These are phyloP conservation scores for Zophobas atratus DNA, from an alignment of 1,140 invertebrate species.

Conservation along the genomic window DNA sequence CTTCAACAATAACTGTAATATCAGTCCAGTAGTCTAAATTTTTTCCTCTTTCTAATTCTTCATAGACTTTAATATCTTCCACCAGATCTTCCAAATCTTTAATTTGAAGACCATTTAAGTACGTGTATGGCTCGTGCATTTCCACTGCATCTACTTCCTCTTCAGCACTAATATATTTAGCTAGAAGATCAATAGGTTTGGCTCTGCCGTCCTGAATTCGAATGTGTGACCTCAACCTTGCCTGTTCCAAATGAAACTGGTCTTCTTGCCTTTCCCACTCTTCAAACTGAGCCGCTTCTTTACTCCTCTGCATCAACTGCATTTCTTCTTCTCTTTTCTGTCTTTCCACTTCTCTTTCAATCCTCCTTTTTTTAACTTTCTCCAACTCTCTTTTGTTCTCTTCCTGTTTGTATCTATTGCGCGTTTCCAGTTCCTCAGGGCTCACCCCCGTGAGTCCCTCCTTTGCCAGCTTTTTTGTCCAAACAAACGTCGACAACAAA, in stretches of 20 bases:
- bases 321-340: slow-evolving; percentile 93
- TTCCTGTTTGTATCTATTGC: slow-evolving; percentile 89
- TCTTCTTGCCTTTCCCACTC: slow-evolving; percentile 97
- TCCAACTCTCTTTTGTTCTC: slow-evolving; percentile 92
- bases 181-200: slow-evolving; percentile 98
- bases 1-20: slow-evolving; percentile 95
- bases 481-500: slow-evolving; percentile 94
- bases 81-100: slow-evolving; percentile 97
- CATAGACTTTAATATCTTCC: slow-evolving; percentile 96
- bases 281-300: slow-evolving; percentile 95
- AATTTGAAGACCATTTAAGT: slow-evolving; percentile 92
- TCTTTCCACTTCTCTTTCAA: slow-evolving; percentile 92
- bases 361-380: slow-evolving; percentile 92
- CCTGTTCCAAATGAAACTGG: slow-evolving; percentile 92
- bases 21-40: slow-evolving; percentile 98
- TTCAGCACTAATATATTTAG: slow-evolving; percentile 96
- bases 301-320: slow-evolving; percentile 88
- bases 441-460: slow-evolving; percentile 89
- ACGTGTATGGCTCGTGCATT: slow-evolving; percentile 98
- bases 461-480: slow-evolving; percentile 96
- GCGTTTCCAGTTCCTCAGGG: slow-evolving; percentile 87
- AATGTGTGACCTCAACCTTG: slow-evolving; percentile 91
- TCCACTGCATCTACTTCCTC: slow-evolving; percentile 94
- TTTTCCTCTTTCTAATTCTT: slow-evolving; percentile 87
- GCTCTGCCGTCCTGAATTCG: slow-evolving; percentile 96